These are phyloP conservation scores for Eupithecia insigniata DNA, from an alignment of 2,888 invertebrate species.

Conservation along the genomic window DNA sequence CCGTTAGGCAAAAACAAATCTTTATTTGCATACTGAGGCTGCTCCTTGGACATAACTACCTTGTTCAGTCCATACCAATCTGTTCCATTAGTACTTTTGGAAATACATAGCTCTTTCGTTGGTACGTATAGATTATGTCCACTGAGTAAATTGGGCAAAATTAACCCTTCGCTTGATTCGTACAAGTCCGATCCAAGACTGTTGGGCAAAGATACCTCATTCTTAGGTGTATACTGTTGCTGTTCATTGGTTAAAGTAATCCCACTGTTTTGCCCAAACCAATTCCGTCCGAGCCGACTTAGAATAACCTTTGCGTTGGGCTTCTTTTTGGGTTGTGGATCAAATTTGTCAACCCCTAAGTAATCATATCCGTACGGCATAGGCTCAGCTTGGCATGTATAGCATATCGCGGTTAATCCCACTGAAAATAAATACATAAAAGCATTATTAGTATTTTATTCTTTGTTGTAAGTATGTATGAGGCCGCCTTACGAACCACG, in stretches of 20 bases:
- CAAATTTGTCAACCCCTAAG: not conserved
- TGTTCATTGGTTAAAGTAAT: not conserved
- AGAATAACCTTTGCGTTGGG: not conserved
- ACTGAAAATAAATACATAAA: not conserved
- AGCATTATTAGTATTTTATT: too few relatives aligned
- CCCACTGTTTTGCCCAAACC: not conserved
- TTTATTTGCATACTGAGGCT: not conserved
- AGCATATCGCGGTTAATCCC: not conserved
- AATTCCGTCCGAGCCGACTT: not conserved
- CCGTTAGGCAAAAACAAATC: not conserved
- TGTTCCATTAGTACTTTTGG: not conserved
- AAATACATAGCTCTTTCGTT: not conserved
- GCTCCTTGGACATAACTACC: constrained; percentile 1
- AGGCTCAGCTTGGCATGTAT: not conserved
- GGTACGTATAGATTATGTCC: not conserved
- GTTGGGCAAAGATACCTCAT: not conserved
- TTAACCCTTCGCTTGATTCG: not conserved
- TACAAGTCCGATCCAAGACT: not conserved
- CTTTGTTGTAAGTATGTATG: too few relatives aligned
- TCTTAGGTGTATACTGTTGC: not conserved
- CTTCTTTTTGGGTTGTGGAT: not conserved
- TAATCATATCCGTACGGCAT: not conserved
- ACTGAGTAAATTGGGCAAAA: not conserved
- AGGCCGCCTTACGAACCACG: too few relatives aligned
- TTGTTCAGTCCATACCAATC: not conserved